These are phyloP conservation scores for Calephelis nemesis DNA, from an alignment of 1,140 invertebrate species.

Conservation along the genomic window DNA sequence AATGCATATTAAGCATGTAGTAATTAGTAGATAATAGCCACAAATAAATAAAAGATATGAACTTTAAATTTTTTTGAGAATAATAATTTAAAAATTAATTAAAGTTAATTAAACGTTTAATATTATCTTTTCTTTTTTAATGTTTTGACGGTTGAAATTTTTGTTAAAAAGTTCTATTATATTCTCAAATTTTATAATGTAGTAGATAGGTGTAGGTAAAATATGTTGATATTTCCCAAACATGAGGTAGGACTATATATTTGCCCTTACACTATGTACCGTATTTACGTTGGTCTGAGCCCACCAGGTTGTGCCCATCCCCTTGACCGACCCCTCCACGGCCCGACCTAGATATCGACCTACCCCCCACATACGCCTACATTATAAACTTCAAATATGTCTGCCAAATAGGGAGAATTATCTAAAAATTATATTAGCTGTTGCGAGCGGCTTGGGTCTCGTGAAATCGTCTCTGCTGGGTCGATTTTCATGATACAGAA, in stretches of 20 bases:
- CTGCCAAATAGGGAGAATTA: slow-evolving; percentile 5
- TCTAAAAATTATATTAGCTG: neutral
- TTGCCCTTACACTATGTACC: neutral
- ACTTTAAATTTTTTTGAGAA: too few species aligned
- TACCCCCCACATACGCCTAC: slow-evolving; percentile 25
- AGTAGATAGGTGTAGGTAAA: neutral
- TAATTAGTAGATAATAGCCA: too few species aligned
- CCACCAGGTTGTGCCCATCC: slow-evolving; percentile 29
- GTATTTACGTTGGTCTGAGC: slow-evolving; percentile 15
- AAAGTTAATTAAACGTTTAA: too few species aligned
- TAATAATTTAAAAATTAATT: too few species aligned
- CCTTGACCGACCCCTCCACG: slow-evolving; percentile 34
- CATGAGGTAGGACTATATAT: slow-evolving; percentile 1
- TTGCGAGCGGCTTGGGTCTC: too few species aligned
- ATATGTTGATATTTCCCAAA: neutral
- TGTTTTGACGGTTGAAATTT: too few species aligned
- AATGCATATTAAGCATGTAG: too few species aligned
- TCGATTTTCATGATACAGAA: too few species aligned
- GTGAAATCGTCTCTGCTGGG: too few species aligned
- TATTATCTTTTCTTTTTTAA: too few species aligned
- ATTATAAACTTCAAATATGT: slow-evolving; percentile 2
- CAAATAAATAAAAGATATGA: too few species aligned
- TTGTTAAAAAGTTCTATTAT: too few species aligned
- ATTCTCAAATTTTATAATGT: neutral
- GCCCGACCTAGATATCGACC: slow-evolving; percentile 49